Conservation (phyloP, 2,113 vertebrate species). For the Orthonyx spaldingii region DNA sequence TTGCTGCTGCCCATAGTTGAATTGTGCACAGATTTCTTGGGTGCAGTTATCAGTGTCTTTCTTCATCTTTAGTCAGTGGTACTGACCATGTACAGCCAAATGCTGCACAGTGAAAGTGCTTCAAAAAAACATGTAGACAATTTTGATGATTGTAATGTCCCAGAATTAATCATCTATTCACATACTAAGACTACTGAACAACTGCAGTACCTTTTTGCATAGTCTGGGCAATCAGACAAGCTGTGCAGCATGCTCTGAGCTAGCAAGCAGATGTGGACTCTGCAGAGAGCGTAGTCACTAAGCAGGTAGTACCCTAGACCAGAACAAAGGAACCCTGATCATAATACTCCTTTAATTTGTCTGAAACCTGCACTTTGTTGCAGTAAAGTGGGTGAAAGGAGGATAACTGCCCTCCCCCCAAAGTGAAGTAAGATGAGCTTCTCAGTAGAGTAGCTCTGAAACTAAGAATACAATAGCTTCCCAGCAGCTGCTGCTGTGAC, state of each 20-base stretch:
- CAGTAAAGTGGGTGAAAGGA: not conserved
- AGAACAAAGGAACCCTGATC: not conserved
- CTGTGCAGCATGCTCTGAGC: not conserved
- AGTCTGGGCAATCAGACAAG: not conserved
- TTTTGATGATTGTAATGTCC: not conserved
- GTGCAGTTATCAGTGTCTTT: not conserved
- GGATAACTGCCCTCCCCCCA: not conserved
- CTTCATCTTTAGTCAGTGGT: not conserved
- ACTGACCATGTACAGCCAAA: not conserved
- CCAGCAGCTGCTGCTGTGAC: conserved; percentile 3
- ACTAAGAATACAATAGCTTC: not conserved
- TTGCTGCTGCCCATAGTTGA: not conserved
- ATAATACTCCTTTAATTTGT: not conserved
- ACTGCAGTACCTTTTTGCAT: not conserved
- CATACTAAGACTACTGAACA: not conserved
- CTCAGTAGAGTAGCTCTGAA: not conserved
- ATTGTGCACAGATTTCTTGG: not conserved
- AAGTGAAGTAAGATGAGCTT: not conserved
- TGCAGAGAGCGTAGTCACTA: not conserved
- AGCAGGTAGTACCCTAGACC: not conserved
- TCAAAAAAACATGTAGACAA: not conserved
- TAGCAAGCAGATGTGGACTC: not conserved
- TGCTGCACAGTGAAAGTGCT: not conserved
- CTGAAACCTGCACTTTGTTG: not conserved
- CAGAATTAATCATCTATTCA: not conserved